Conservation (phyloP, 2,113 vertebrate genomes). For the Alaudala cheleensis region DNA sequence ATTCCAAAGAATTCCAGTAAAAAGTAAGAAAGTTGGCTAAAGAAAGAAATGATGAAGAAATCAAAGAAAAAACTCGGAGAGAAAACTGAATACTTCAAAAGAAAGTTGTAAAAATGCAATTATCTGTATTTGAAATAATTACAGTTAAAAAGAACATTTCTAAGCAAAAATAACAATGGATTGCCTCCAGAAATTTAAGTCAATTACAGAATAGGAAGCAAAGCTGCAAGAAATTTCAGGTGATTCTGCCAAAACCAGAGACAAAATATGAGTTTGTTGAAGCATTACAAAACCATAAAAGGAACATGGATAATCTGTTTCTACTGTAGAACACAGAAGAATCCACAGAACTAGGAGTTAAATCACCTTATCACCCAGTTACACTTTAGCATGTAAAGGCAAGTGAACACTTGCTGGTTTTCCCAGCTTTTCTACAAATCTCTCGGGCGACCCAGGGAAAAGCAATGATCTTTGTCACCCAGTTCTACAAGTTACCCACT, state of each 20-base stretch:
- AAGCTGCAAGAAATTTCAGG: neutral
- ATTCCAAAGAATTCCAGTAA: neutral
- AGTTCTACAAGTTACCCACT: neutral
- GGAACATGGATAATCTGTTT: neutral
- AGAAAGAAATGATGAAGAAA: neutral
- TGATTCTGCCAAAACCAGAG: constrained; percentile 3
- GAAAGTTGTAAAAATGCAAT: neutral
- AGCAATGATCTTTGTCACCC: neutral
- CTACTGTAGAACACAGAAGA: neutral
- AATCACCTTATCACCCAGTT: neutral
- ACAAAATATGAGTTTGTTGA: neutral
- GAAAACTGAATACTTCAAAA: neutral
- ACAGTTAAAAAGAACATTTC: neutral
- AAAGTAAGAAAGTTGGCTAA: neutral
- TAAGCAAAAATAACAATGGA: neutral
- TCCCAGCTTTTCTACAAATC: neutral
- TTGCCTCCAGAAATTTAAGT: neutral
- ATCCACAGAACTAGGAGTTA: neutral
- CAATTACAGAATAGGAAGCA: neutral
- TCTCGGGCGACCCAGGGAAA: neutral
- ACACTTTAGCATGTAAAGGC: neutral
- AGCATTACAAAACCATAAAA: neutral
- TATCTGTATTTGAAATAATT: constrained; percentile 34
- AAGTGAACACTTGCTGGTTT: neutral
- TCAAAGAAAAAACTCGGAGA: neutral